phyloP scores from a whole-genome alignment of 2,113 vertebrate species.

The Hucho hucho region DNA sequence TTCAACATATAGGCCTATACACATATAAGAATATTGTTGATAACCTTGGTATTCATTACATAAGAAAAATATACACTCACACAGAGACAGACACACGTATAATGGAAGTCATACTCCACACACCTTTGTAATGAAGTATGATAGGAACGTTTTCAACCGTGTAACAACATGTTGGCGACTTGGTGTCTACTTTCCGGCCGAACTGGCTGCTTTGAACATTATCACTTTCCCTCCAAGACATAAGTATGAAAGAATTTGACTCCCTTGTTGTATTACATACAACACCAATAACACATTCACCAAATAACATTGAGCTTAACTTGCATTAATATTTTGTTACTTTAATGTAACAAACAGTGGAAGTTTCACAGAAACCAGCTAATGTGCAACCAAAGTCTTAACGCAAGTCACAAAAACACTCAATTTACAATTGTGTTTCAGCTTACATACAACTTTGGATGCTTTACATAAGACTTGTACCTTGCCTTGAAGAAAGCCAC shows the following conservation, averaged over 20 bases:
- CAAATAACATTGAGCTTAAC: background rate
- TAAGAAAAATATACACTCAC: background rate
- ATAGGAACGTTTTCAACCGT: too few relatives aligned
- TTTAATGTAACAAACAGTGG: conserved; percentile 79
- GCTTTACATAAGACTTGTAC: conserved; percentile 60
- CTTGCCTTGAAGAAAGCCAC: conserved; percentile 7
- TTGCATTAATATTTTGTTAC: conserved; percentile 62
- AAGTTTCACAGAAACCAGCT: conserved; percentile 91
- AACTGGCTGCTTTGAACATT: too few relatives aligned
- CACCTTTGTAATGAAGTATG: too few relatives aligned
- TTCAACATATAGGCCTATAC: too few relatives aligned
- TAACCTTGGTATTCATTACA: too few relatives aligned
- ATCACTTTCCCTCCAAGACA: too few relatives aligned
- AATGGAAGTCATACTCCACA: background rate
- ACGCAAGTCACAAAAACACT: conserved; percentile 28
- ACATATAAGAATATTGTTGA: too few relatives aligned
- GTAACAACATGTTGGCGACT: too few relatives aligned
- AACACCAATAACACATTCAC: background rate
- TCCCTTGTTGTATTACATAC: background rate
- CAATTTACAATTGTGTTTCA: conserved; percentile 36
- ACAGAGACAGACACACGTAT: background rate
- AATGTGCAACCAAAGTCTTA: conserved; percentile 62
- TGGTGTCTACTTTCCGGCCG: too few relatives aligned
- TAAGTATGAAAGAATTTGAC: too few relatives aligned
- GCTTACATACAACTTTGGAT: conserved; percentile 56